Percentiles rank a stretch among this genome's conserved stretches.
phyloP scores from a whole-genome alignment of 2,797 vertebrate species.

The Pangasius mekongensis region DNA sequence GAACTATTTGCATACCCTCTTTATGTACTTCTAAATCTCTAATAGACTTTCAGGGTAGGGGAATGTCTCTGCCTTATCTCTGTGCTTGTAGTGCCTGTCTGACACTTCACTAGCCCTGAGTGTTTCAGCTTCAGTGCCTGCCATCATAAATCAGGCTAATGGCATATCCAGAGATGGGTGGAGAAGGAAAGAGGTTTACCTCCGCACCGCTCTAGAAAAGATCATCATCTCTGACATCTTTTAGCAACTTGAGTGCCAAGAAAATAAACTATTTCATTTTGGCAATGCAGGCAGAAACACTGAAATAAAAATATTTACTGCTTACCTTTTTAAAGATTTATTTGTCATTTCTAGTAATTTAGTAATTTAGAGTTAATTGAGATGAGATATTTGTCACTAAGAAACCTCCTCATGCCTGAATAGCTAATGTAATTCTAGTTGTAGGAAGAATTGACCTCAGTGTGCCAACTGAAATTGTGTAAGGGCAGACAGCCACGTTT shows the following conservation, averaged over 20 bases:
- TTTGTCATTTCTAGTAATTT: background rate
- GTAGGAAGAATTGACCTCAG: conserved; percentile 55
- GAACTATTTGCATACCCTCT: conserved; percentile 14
- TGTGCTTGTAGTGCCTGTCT: conserved; percentile 41
- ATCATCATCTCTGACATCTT: conserved; percentile 48
- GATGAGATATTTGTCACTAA: conserved; percentile 2
- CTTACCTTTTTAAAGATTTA: background rate
- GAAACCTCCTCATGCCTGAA: conserved; percentile 32
- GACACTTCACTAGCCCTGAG: conserved; percentile 46
- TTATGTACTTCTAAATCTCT: conserved; percentile 22
- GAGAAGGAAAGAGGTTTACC: conserved; percentile 48
- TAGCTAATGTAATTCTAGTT: background rate
- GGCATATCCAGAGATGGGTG: conserved; percentile 55
- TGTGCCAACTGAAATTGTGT: conserved; percentile 71
- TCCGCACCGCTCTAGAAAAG: conserved; percentile 48
- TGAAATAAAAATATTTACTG: conserved; percentile 3
- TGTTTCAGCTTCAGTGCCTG: conserved; percentile 54
- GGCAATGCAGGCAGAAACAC: background rate
- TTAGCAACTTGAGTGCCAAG: conserved; percentile 12
- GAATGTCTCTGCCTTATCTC: conserved; percentile 37
- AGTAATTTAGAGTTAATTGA: background rate
- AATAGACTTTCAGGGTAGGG: conserved; percentile 10
- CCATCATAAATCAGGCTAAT: conserved; percentile 63
- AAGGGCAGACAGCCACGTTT: conserved; percentile 74
- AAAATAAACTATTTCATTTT: conserved; percentile 30